Evolutionary conservation across 2,888 invertebrate species (phyloP).

Genomic region (Hirtodrosophila duncani): DNA sequence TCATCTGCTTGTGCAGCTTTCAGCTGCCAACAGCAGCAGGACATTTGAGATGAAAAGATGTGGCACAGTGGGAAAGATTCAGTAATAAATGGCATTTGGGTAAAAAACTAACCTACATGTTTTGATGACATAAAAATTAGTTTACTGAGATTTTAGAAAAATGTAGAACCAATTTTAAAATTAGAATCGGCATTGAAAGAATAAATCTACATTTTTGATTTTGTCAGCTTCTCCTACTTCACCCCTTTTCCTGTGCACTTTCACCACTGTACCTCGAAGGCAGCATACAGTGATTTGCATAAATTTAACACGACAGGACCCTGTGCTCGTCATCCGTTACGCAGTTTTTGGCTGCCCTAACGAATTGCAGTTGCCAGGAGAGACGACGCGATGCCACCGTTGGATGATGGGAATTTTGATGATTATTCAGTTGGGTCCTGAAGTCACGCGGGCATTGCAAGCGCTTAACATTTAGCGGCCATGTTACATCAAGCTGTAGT

Average conservation of each 20-base stretch:
- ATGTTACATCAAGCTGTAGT: conserved; percentile 61
- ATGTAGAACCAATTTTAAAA: too few species aligned
- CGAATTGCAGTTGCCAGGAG: conserved; percentile 53
- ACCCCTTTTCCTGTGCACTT: too few species aligned
- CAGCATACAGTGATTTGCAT: conserved; percentile 60
- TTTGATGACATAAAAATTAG: too few species aligned
- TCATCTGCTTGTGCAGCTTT: conserved; percentile 16
- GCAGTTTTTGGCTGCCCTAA: conserved; percentile 61
- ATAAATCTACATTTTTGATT: too few species aligned
- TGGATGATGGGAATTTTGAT: conserved; percentile 4
- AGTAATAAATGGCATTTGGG: too few species aligned
- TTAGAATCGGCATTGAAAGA: too few species aligned
- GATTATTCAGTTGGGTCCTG: conserved; percentile 31
- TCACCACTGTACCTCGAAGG: too few species aligned
- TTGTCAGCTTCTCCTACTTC: too few species aligned
- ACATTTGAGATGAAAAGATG: not conserved
- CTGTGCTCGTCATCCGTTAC: conserved; percentile 38
- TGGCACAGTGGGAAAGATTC: too few species aligned
- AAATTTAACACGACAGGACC: conserved; percentile 52
- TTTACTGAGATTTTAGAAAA: too few species aligned
- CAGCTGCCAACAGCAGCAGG: conserved; percentile 32
- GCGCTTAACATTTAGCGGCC: conserved; percentile 66
- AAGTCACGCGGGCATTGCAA: conserved; percentile 59
- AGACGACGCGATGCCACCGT: conserved; percentile 18
- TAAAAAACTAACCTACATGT: too few species aligned